These are phyloP conservation scores for mouse (Mus musculus) DNA, from an alignment of 2,113 vertebrate genomes.

Conservation along the genomic window DNA sequence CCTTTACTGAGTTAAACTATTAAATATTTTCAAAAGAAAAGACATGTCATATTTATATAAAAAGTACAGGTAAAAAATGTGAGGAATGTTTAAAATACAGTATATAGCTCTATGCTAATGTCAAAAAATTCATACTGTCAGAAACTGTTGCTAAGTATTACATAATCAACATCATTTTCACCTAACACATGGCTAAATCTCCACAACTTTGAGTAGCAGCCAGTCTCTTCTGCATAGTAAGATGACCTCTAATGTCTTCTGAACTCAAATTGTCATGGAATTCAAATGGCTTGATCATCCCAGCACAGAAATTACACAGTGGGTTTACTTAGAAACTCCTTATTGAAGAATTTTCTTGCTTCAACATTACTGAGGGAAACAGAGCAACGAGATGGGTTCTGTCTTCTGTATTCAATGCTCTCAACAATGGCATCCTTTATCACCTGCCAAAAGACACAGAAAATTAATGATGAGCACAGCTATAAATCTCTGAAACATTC, in stretches of 20 bases:
- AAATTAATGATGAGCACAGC: neutral
- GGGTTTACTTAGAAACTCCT: conserved; percentile 84
- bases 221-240: conserved; percentile 19
- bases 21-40: conserved; percentile 65
- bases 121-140: conserved; percentile 45
- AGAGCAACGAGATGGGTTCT: conserved; percentile 90
- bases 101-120: conserved; percentile 24
- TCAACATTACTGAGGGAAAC: conserved; percentile 92
- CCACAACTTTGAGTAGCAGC: neutral
- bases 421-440: conserved; percentile 95
- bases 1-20: conserved; percentile 17
- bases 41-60: neutral
- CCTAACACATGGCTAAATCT: neutral
- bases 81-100: conserved; percentile 69
- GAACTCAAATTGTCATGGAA: conserved; percentile 65
- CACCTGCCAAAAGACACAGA: conserved; percentile 85
- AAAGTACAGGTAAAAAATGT: neutral
- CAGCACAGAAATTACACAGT: conserved; percentile 54
- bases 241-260: neutral
- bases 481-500: neutral
- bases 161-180: neutral
- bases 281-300: conserved; percentile 6
- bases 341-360: conserved; percentile 91
- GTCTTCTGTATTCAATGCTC: conserved; percentile 91
- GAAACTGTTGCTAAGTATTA: conserved; percentile 34